Base-by-base conservation (phyloP, 2,888 invertebrate genomes). In the Spatulosminthurus flaviceps region DNA sequence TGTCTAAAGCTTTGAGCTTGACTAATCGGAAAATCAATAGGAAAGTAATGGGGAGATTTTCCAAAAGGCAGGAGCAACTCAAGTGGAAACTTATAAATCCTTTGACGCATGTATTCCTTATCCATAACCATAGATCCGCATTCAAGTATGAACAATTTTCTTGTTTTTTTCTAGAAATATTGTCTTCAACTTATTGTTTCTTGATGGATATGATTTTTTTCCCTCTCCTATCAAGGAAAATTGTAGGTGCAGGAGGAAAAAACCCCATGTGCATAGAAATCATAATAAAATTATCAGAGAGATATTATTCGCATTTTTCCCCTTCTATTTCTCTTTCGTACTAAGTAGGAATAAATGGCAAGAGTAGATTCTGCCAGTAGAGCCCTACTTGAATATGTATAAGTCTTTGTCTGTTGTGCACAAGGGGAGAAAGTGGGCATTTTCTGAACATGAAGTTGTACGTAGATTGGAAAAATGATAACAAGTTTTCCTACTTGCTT, bases 11-110 rank as follows among this genome's bases (percentile, higher is more conserved):
- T 51, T n/a, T 51, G 51, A 51, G 51, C 51, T 51, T 51, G 51
- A 51, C 51, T 51, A 51, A 51, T 51, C 51, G 51, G 9, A 51
- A 51, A 51, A 51, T 51, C 51, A 51, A 51, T 51, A 51, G 9
- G 51, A 19, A 11, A 51, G 51, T 51, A 51, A 51, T 51, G 51
- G 51, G 51, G 9, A 51, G 51, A 51, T 51, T 51, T 51, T 51
- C 51, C 51, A 16, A 51, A n/a, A n/a, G n/a, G n/a, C n/a, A 19
- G 51, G 9, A 51, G 51, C 9, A 51, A 19, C 51, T 51, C 51
- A 51, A 51, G 51, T 51, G 51, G 51, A 51, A 51, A 51, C 51
- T 51, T 51, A 51, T 51, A 51, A 51, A 51, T 51, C 51, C 51
- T 51, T 51, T 4, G 51, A 51, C 51, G 51, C 51, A 51, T 51